Conservation (phyloP, 1,140 invertebrate genomes). For the Anthonomus grandis region DNA sequence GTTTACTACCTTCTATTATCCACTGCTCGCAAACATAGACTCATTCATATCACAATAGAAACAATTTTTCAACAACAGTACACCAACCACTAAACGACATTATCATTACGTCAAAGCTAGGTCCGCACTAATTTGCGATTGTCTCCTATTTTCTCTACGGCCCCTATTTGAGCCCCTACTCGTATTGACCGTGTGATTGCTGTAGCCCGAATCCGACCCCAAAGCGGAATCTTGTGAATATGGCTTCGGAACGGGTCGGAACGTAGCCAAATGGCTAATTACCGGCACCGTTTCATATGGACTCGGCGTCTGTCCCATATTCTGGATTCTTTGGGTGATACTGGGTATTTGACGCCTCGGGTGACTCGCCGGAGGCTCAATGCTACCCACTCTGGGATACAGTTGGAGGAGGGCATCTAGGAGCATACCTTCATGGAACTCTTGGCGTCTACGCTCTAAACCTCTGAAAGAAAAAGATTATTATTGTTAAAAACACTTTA, state of each 20-base stretch:
- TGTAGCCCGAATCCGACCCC: conserved; percentile 67
- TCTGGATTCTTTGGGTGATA: conserved; percentile 53
- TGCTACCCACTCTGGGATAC: conserved; percentile 58
- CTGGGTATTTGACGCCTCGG: conserved; percentile 42
- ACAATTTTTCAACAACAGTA: too few species aligned
- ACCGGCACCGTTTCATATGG: conserved; percentile 59
- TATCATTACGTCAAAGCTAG: conserved; percentile 44
- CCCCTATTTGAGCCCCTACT: conserved; percentile 45
- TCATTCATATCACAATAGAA: too few species aligned
- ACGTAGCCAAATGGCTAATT: conserved; percentile 50
- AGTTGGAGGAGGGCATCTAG: conserved; percentile 62
- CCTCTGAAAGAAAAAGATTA: conserved; percentile 48
- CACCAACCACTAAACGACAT: too few species aligned
- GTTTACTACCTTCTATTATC: too few species aligned
- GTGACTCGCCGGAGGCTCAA: conserved; percentile 35
- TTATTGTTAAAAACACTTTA: neutral
- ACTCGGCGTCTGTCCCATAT: conserved; percentile 52
- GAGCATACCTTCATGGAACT: conserved; percentile 65
- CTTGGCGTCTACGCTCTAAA: conserved; percentile 56
- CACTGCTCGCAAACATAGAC: too few species aligned
- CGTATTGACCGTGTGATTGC: conserved; percentile 58
- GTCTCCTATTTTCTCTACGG: conserved; percentile 41
- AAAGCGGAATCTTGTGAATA: conserved; percentile 57
- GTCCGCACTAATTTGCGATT: conserved; percentile 48
- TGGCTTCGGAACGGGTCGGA: conserved; percentile 45